Base-by-base conservation (phyloP, 2,113 vertebrate genomes). In the Percopsis transmontana region DNA sequence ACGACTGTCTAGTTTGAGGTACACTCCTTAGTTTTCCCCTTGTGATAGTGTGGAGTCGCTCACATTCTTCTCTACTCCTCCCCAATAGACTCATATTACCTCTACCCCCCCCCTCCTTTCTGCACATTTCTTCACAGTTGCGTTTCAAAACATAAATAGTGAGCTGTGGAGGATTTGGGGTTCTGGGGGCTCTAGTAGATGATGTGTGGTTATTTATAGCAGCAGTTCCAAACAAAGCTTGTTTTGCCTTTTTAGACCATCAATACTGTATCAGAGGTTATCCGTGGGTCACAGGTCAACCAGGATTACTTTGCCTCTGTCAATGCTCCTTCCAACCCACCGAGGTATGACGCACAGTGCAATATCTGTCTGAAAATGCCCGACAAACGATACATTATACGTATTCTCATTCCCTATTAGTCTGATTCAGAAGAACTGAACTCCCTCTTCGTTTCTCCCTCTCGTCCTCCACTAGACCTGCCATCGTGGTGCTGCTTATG, bases 251-350 rank as follows among this genome's bases (percentile, higher is more conserved):
- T 78, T 71, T 68, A 99, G 97, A 99, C 97, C 44, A 99, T 99
- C 77, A 99, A 99, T 74, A 99, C 97, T 48, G 97, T 98, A 20
- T 99, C 97, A 1, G 97, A 99, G 83, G 97, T 99, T 44, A 99
- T 99, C 76, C 92, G 97, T 70, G 97, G 97, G 55, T 97, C 92
- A 72, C 96, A 98, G 86, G 88, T 94, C 74, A 99, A 99, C 80
- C 97, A 99, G 85, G 97, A 98, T 87, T 98, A 98, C 87, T 99
- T 99, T 89, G 96, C 97, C 50, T 98, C 96, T 41, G 97, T 99
- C 71, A 99, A 98, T 58, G 97, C 97, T 47, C 97, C 97, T 69
- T 99, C 97, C 65, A 98, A 93, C 74, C 97, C 97, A 51, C 97
- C 97, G 59, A 94, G 97, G 97, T 97, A 87, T 84, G 81, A 27